Percentiles rank a stretch among this genome's conserved stretches.
Evolutionary conservation across 2,797 vertebrate genomes (phyloP).

Genomic region (Orientallactaga sibirica): DNA sequence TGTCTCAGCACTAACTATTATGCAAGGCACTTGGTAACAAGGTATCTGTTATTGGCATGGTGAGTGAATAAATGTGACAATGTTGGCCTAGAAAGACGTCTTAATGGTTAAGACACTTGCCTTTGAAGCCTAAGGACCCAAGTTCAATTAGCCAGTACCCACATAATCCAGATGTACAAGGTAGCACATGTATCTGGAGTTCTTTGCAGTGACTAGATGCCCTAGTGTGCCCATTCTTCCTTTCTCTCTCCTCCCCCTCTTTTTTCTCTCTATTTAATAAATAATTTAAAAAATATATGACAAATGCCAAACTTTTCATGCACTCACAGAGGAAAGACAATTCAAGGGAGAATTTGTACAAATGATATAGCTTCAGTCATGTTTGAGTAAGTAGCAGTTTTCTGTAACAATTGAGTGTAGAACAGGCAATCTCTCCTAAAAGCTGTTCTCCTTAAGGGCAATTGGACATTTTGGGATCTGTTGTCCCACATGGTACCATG

Average conservation of each 20-base stretch:
- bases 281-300: not conserved
- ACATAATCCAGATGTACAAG: too few species aligned
- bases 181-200: too few species aligned
- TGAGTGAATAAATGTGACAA: not conserved
- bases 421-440: not conserved
- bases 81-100: too few species aligned
- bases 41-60: not conserved
- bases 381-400: constrained; percentile 25
- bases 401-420: not conserved
- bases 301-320: not conserved
- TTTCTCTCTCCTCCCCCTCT: too few species aligned
- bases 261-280: too few species aligned
- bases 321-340: not conserved
- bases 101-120: too few species aligned
- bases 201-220: too few species aligned
- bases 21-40: not conserved
- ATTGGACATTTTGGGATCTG: not conserved
- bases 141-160: too few species aligned
- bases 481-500: not conserved
- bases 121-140: too few species aligned
- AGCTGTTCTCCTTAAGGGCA: not conserved
- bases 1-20: not conserved
- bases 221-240: too few species aligned
- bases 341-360: not conserved
- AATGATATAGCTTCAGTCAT: not conserved